These are phyloP conservation scores for Heterodera carotae DNA, from an alignment of 1,140 invertebrate species.

Conservation along the genomic window DNA sequence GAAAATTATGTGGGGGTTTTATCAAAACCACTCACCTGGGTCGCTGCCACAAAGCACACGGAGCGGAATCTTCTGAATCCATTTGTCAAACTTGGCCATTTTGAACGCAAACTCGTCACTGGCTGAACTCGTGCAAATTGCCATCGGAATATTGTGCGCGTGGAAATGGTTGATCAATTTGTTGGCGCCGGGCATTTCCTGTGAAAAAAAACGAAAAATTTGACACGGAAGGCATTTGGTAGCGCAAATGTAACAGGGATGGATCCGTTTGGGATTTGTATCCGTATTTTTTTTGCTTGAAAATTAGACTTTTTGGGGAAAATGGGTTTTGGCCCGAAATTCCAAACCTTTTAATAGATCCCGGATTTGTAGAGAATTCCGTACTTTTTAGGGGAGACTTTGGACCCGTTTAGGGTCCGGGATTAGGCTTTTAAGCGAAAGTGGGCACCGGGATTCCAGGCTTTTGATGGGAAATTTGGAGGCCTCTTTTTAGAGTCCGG, in stretches of 20 bases:
- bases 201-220: constrained; percentile 54
- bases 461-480: not conserved
- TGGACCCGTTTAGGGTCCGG: no score
- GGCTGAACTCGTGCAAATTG: constrained; percentile 84
- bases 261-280: no score
- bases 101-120: constrained; percentile 78
- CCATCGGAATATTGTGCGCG: constrained; percentile 76
- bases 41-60: constrained; percentile 81
- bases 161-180: constrained; percentile 79
- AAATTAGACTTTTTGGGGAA: no score
- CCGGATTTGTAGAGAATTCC: no score
- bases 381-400: no score
- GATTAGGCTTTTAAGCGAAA: no score
- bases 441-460: no score
- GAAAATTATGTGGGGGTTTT: not conserved
- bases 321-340: no score
- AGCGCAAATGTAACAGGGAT: no score
- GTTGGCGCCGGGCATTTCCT: constrained; percentile 77
- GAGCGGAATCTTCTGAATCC: constrained; percentile 46
- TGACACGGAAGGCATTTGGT: not conserved
- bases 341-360: no score
- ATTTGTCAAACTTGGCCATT: constrained; percentile 45
- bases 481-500: no score
- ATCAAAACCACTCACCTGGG: constrained; percentile 70
- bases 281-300: no score